These are phyloP conservation scores for Phyto melanocephala DNA, from an alignment of 2,888 invertebrate genomes.

Conservation along the genomic window DNA sequence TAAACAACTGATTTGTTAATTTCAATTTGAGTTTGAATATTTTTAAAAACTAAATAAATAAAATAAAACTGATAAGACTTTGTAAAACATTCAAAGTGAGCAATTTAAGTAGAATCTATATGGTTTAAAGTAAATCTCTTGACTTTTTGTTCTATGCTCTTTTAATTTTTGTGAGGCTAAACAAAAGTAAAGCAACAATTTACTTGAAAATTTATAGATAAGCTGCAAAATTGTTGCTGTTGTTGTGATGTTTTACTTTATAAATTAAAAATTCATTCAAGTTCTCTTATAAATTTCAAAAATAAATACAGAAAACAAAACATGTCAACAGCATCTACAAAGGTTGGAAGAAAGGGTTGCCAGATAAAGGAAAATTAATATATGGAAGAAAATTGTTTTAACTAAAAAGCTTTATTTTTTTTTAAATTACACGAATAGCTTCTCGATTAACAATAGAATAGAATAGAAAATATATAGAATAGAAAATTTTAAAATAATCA, in stretches of 20 bases:
- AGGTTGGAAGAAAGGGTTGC: not conserved
- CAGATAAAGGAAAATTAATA: not conserved
- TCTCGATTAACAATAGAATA: too few relatives aligned
- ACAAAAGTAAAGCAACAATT: not conserved
- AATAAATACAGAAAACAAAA: not conserved
- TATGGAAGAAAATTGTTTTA: too few relatives aligned
- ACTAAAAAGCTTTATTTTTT: too few relatives aligned
- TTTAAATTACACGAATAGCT: too few relatives aligned
- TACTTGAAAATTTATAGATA: not conserved
- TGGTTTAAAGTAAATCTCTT: not conserved
- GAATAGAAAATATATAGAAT: too few relatives aligned
- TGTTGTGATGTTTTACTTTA: not conserved
- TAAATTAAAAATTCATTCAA: conserved; percentile 2
- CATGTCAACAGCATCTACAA: not conserved
- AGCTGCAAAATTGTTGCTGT: not conserved
- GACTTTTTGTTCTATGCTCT: not conserved
- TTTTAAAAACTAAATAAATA: not conserved
- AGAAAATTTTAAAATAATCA: too few relatives aligned
- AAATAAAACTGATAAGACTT: conserved; percentile 37
- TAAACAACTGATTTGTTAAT: not conserved
- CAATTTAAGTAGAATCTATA: not conserved
- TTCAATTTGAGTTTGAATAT: not conserved
- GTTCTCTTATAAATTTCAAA: conserved; percentile 2
- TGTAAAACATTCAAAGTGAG: not conserved
- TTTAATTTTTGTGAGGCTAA: not conserved